phyloP scores from a whole-genome alignment of 2,797 vertebrate species.

The Trematomus bernacchii region DNA sequence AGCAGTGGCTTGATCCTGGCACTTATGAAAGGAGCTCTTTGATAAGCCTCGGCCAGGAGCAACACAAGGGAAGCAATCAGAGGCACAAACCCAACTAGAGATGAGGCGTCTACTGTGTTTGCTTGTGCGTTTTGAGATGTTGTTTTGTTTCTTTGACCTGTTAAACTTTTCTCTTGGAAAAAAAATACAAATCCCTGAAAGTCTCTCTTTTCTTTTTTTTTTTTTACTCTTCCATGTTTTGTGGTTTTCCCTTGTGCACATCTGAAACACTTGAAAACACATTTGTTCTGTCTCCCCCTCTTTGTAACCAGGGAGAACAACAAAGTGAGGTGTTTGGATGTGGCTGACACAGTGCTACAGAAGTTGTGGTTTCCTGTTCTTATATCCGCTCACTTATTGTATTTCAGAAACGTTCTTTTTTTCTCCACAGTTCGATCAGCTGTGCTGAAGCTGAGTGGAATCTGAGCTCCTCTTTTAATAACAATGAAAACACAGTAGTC shows the following conservation, averaged over 20 bases:
- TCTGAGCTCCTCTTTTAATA: background rate
- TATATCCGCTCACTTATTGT: constrained; percentile 43
- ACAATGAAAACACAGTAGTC: background rate
- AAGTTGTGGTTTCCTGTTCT: constrained; percentile 63
- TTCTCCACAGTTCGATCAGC: constrained; percentile 13
- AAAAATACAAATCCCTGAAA: constrained; percentile 61
- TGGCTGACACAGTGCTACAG: constrained; percentile 44
- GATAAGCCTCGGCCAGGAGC: constrained; percentile 79
- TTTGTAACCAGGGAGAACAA: constrained; percentile 80
- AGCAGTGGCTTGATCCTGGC: constrained; percentile 82
- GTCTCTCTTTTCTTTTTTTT: constrained; percentile 27
- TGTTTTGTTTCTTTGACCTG: constrained; percentile 79
- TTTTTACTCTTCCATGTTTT: constrained; percentile 53
- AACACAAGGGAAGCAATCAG: constrained; percentile 84
- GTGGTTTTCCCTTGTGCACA: constrained; percentile 69
- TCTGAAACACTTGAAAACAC: constrained; percentile 67
- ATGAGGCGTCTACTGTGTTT: constrained; percentile 73
- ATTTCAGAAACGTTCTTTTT: constrained; percentile 30
- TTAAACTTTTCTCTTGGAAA: constrained; percentile 71
- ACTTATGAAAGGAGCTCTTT: constrained; percentile 85
- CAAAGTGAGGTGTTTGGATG: constrained; percentile 75
- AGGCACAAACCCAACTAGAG: constrained; percentile 77
- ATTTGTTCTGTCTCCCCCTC: constrained; percentile 64
- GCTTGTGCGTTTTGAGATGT: constrained; percentile 67
- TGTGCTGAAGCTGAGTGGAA: background rate